Base-by-base conservation (phyloP, 2,888 invertebrate species). In the Cecidostiba fungosa region DNA sequence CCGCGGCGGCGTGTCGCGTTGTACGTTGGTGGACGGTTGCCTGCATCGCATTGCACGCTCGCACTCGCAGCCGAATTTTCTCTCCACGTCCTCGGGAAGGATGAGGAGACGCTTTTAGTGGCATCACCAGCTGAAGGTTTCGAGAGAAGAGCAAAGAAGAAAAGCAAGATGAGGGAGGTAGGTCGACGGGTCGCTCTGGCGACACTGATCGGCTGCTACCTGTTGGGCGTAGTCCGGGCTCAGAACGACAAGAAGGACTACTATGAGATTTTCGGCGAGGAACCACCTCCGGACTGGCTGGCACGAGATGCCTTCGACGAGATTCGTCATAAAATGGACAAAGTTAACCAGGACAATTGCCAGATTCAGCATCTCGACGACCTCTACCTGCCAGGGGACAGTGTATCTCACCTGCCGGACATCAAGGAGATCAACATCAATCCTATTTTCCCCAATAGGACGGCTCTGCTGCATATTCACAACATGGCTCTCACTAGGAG, bases 401-500 rank as follows among this genome's bases (percentile, higher is more conserved):
- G 97, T 0, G 96, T 99, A 0, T 98, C 99, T 0, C 99, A 99
- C 92, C 95, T 97, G 88, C 98, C 98, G 0, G 98, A 98, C 91
- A 97, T 98, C 86, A 98, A 98, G 93, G 98, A 98, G 91, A 96
- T 98, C 87, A 98, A 98, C 91, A 97, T 98, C 82, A 98, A 99
- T 94, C 97, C 98, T 14, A 96, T 99, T 78, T 98, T 98, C 91
- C 98, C 98, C 0, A 99, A 99, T 94, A 95, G 99, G 90, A 99
- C 99, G 0, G 97, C 97, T 36, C 94, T 99, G 89, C 94, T 99
- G 84, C 98, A 99, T 94, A 94, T 99, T 85, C 99, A 99, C 93
- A 99, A 99, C 93, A 97, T 99, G 96, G 99, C 99, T n/a, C 94
- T 99, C 92, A 98, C 97, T 92, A 94, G 99, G 89, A 98, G 98